A percentile compares a stretch with the other conserved stretches of the same genome.
Conservation (phyloP, 1,140 invertebrate species). For the Orchesella cincta region DNA sequence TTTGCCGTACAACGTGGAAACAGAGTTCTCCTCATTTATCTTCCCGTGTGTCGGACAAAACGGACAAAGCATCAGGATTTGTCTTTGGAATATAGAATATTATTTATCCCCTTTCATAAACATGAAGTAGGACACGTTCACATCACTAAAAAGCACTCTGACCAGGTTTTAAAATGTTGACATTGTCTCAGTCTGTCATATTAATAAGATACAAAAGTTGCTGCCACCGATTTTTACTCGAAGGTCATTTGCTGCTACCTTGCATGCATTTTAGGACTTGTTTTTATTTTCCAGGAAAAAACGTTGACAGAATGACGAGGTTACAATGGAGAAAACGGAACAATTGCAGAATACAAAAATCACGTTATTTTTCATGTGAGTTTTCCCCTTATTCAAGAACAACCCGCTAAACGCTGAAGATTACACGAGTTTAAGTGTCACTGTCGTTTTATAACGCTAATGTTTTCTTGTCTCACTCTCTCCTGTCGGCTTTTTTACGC, state of each 20-base stretch:
- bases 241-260: background rate
- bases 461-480: no score
- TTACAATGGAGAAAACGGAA: background rate
- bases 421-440: background rate
- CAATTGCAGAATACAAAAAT: background rate
- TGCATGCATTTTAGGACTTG: background rate
- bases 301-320: background rate
- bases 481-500: no score
- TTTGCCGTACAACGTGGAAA: no score
- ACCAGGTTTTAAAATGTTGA: slow-evolving; percentile 18
- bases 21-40: slow-evolving; percentile 9
- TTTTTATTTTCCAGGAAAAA: background rate
- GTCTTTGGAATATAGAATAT: background rate
- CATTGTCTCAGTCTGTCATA: slow-evolving; percentile 17
- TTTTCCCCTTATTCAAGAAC: background rate
- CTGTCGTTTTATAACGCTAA: background rate
- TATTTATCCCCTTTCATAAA: background rate
- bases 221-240: background rate
- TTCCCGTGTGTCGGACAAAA: background rate
- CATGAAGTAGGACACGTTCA: background rate
- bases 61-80: background rate
- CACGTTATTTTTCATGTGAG: background rate
- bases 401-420: background rate
- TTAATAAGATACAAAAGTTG: slow-evolving; percentile 10
- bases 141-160: background rate